Evolutionary conservation across 2,797 vertebrate species (phyloP), one percentile per base, ranked within the genome.

Genomic region (Acestrorhynchus altus): DNA sequence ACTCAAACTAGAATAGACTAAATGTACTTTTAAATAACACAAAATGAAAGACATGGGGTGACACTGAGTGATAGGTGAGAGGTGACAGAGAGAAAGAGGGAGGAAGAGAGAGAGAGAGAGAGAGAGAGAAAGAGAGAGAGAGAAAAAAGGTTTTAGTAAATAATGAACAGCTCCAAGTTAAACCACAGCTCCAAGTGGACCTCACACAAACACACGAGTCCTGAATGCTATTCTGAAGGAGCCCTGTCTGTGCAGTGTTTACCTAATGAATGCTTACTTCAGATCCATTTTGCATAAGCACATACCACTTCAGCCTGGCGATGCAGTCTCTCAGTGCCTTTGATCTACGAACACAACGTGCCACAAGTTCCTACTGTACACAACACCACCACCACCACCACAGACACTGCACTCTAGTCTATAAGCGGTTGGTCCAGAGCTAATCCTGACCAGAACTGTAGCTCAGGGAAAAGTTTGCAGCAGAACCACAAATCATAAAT

Each of bases 121-220:
- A 52, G 28, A 59, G n/a, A 39, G 60, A 49, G 10, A 59, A 8
- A 35, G 26, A 57, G 18, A 39, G 24, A 60, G 39, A 72, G 64
- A 72, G 47, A 22, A 12, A 80, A 75, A 76, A 84, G 68, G 0
- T 4, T 78, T 80, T 26, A 26, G 63, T 52, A 85, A 72, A 87
- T 84, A 83, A 59, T 35, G 28, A 26, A 59, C 57, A 59, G 57
- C 13, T 59, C 57, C 57, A 59, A 39, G 65, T 70, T 70, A 69
- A 68, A 35, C 44, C 64, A 60, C 31, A 61, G 46, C 54, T 52
- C 65, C 56, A 28, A 54, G 12, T 26, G 59, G 72, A 80, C 72
- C 78, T 75, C 72, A 80, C 72, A 80, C 72, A 70, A 70, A 80
- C 78, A 79, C 35, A 49, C 66, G 15, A 47, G 39, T 56, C 69